A percentile compares a stretch with the other conserved stretches of the same genome.
Evolutionary conservation across 1,140 invertebrate genomes (phyloP).

Genomic region (Drosophila santomea): DNA sequence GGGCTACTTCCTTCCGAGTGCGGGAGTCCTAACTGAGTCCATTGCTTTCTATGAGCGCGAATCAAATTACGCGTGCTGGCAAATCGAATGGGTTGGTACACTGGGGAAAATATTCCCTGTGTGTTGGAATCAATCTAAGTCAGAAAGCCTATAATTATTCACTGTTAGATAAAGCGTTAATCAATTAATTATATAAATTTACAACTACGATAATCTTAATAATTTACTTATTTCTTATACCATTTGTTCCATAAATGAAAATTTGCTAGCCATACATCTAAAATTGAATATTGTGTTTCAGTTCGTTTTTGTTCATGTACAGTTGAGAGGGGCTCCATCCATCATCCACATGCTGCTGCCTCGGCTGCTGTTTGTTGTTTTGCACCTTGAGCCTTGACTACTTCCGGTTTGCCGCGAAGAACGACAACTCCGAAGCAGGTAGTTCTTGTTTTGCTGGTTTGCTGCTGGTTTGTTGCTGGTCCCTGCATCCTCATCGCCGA

Average conservation of each 20-base stretch:
- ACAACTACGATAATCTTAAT: too few relatives aligned
- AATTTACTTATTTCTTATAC: too few relatives aligned
- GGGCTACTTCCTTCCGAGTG: slow-evolving; percentile 67
- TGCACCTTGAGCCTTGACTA: slow-evolving; percentile 81
- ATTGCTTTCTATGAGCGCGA: slow-evolving; percentile 65
- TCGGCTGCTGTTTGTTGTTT: slow-evolving; percentile 50
- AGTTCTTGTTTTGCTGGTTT: slow-evolving; percentile 47
- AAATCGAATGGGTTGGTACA: slow-evolving; percentile 9
- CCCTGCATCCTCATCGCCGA: slow-evolving; percentile 41
- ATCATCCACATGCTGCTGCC: slow-evolving; percentile 68
- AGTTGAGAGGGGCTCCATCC: slow-evolving; percentile 32
- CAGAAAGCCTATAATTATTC: not conserved
- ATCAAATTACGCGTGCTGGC: slow-evolving; percentile 71
- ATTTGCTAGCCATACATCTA: too few relatives aligned
- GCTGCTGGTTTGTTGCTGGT: not conserved
- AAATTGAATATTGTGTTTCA: not conserved
- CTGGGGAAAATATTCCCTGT: not conserved
- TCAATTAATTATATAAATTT: too few relatives aligned
- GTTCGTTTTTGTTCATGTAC: not conserved
- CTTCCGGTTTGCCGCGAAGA: slow-evolving; percentile 78
- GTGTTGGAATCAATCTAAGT: not conserved
- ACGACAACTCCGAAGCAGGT: slow-evolving; percentile 69
- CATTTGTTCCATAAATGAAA: too few relatives aligned
- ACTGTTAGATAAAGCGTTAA: not conserved
- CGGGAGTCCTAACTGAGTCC: slow-evolving; percentile 33